These are phyloP conservation scores for Drosophila rubida DNA, from an alignment of 2,888 invertebrate genomes.

Conservation along the genomic window DNA sequence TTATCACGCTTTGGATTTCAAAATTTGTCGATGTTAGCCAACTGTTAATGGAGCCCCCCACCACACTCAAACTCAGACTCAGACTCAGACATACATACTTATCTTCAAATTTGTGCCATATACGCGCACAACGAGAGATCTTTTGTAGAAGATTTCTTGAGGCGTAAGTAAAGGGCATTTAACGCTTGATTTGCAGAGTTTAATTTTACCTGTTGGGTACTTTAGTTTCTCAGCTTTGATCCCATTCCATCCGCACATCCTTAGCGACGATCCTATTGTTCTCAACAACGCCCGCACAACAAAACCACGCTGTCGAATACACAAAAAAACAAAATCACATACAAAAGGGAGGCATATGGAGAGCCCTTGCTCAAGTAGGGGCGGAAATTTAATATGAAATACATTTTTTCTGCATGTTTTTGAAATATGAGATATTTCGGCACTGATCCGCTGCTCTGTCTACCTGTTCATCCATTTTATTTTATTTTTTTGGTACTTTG, in stretches of 20 bases:
- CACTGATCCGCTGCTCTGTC: constrained; percentile 48
- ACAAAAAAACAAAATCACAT: neutral
- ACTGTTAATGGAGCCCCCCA: constrained; percentile 59
- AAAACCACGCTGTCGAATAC: constrained; percentile 17
- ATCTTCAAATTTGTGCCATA: neutral
- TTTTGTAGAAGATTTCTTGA: constrained; percentile 62
- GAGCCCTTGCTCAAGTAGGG: constrained; percentile 70
- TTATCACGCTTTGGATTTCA: constrained; percentile 75
- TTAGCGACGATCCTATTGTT: constrained; percentile 59
- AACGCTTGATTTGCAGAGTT: constrained; percentile 82
- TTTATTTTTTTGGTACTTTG: constrained; percentile 17
- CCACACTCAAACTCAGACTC: too few species aligned
- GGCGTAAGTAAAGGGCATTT: constrained; percentile 82
- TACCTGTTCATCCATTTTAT: constrained; percentile 46
- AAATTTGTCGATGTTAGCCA: constrained; percentile 73
- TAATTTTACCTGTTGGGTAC: constrained; percentile 66
- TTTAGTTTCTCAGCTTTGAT: constrained; percentile 46
- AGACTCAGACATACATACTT: constrained; percentile 11
- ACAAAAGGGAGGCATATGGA: constrained; percentile 30
- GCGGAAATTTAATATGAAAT: constrained; percentile 83
- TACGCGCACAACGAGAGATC: neutral
- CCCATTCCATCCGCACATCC: constrained; percentile 41
- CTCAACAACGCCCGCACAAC: constrained; percentile 58
- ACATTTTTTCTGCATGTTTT: constrained; percentile 39
- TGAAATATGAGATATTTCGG: constrained; percentile 75